Evolutionary conservation across 2,888 invertebrate species (phyloP), one percentile per base, ranked within the genome.

Genomic region (Sarcophaga carnaria): DNA sequence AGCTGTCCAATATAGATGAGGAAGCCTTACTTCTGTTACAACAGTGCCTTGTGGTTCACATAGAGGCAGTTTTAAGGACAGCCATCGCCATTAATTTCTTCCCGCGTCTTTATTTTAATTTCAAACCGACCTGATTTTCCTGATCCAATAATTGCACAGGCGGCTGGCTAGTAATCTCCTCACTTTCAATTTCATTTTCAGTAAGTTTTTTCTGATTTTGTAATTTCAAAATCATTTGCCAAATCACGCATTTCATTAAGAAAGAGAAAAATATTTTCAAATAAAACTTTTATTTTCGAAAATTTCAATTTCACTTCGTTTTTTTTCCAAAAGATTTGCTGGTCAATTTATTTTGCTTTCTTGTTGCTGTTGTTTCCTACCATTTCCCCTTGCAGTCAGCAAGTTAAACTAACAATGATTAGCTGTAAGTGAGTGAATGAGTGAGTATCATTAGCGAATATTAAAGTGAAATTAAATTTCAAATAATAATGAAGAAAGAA

Each of bases 391-490:
- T 64, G 25, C 27, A 17, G 14, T 37, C 6, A 66, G 37, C 37
- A 66, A 37, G 27, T 37, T n/a, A 54, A 54, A 54, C 62, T n/a
- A 37, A 72, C 37, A 22, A n/a, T 27, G n/a, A n/a, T 4, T 49
- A 66, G 59, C 37, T 49, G 37, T 49, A 71, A 71, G 27, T 27
- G 37, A 49, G 10, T 37, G 8, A 37, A 62, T 78, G 67, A 74
- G 83, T 72, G 74, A 74, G 76, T 62, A 82, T 82, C 82, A 86
- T 86, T 82, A 86, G 85, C 75, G 78, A 82, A 85, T 14, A 85
- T 85, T 85, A 82, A 85, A 85, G 82, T 79, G 85, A 82, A 86
- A 86, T 86, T 86, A 70, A 75, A 75, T 74, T 62, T 75, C 62
- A 17, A 63, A 49, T 62, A 70, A 20, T 69, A 70, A 25, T 12